A percentile compares a stretch with the other conserved stretches of the same genome.
Conservation (phyloP, 2,113 vertebrate genomes). For the Sceloporus tristichus region DNA sequence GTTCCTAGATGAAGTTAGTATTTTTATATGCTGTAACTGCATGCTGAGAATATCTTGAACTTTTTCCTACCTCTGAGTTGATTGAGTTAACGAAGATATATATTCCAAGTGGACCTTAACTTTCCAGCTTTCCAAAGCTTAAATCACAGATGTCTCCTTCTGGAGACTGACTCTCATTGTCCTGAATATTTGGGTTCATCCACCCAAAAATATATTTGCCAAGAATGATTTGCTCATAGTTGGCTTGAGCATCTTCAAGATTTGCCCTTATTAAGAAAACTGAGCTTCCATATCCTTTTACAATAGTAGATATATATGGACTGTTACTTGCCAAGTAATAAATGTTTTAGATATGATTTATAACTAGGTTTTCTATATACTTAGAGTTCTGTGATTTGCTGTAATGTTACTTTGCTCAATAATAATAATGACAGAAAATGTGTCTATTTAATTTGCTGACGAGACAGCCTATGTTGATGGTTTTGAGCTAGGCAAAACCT, state of each 20-base stretch:
- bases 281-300: constrained; percentile 35
- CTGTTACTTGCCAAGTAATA: not conserved
- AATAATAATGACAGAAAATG: not conserved
- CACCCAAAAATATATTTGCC: constrained; percentile 49
- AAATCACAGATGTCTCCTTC: constrained; percentile 78
- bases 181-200: constrained; percentile 48
- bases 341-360: constrained; percentile 23
- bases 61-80: constrained; percentile 65
- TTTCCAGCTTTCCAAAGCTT: constrained; percentile 68
- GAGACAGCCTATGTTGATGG: not conserved
- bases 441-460: not conserved
- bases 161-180: constrained; percentile 65
- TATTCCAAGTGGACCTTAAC: constrained; percentile 65
- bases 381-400: not conserved
- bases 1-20: constrained; percentile 39
- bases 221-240: constrained; percentile 42
- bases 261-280: constrained; percentile 30
- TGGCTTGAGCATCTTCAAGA: constrained; percentile 32
- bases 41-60: constrained; percentile 65
- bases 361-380: not conserved
- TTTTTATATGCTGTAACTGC: constrained; percentile 48
- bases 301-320: not conserved
- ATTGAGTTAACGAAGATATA: constrained; percentile 65
- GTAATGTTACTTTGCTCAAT: not conserved
- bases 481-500: not conserved